Evolutionary conservation across 2,113 vertebrate species (phyloP), one percentile per base, ranked within the genome.

Genomic region (Meriones unguiculatus): DNA sequence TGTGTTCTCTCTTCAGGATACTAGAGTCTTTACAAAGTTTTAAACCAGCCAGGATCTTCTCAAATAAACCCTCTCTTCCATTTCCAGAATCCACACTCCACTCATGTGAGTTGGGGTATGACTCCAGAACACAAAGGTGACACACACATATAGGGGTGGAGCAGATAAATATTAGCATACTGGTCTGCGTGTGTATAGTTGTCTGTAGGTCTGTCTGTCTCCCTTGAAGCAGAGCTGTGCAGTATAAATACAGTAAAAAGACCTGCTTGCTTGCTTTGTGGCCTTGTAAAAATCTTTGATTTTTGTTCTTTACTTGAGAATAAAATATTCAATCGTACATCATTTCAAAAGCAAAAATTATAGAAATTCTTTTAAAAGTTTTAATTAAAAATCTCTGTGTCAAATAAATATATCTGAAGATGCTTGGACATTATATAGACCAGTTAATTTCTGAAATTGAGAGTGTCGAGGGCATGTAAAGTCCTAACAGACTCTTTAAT

Each of bases 281-380:
- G 10, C n/a, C 57, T 82, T 54, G 11, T 41, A 25, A 73, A 82
- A 87, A 70, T 17, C 20, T 46, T n/a, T 50, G 59, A 35, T 59
- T 82, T 87, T 4, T 7, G 84, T 4, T 7, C 38, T 72, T 78
- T 65, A 22, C 69, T 93, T 93, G 22, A 93, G 50, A 94, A 90
- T 90, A 87, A 81, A 94, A 76, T 20, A 69, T 8, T 24, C 13
- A 46, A 25, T 91, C 77, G 38, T 20, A n/a, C 77, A 95, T 69
- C 14, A 81, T 77, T 88, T 90, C 80, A 91, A 82, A 87, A 91
- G 50, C 35, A 84, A 82, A 87, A 96, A n/a, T 50, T 67, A 20
- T 69, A 77, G 59, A 91, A 78, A 52, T 50, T 8, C 41, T 87
- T 81, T 88, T 65, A 28, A 87, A 57, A 24, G 22, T 94, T 91